These are phyloP conservation scores for Limnephilus auricula DNA, from an alignment of 2,888 invertebrate genomes.

Conservation along the genomic window DNA sequence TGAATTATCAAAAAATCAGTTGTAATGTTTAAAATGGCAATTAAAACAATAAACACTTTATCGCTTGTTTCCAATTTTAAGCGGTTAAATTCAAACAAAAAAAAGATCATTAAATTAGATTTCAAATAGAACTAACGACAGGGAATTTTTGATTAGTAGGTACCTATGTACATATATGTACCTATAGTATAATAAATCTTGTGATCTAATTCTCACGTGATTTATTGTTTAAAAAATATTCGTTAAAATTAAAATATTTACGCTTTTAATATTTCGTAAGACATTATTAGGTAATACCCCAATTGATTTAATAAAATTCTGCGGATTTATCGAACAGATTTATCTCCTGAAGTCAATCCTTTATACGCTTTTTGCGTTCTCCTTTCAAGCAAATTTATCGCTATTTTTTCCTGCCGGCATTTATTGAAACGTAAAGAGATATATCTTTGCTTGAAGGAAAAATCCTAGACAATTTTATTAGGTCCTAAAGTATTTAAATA, in stretches of 20 bases:
- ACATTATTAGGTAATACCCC: background rate
- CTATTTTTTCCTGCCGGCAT: conserved; percentile 9
- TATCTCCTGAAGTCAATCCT: background rate
- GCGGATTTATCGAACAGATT: background rate
- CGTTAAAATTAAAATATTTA: background rate
- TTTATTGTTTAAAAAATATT: background rate
- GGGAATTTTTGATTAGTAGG: too few species aligned
- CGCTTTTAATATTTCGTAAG: background rate
- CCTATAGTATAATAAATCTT: too few species aligned
- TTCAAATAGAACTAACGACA: too few species aligned
- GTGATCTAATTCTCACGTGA: too few species aligned
- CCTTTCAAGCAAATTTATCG: conserved; percentile 3
- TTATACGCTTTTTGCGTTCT: conserved; percentile 9
- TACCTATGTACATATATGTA: too few species aligned
- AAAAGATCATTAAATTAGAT: too few species aligned
- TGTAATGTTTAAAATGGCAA: too few species aligned
- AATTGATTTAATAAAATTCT: conserved; percentile 14
- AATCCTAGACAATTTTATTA: background rate
- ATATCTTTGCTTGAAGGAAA: background rate
- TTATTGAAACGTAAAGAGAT: conserved; percentile 10
- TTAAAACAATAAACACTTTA: too few species aligned
- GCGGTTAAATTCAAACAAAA: too few species aligned
- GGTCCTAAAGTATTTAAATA: background rate
- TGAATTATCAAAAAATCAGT: too few species aligned
- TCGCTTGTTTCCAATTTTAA: too few species aligned